Conservation (phyloP, 2,113 vertebrate genomes). For the Promerops cafer region DNA sequence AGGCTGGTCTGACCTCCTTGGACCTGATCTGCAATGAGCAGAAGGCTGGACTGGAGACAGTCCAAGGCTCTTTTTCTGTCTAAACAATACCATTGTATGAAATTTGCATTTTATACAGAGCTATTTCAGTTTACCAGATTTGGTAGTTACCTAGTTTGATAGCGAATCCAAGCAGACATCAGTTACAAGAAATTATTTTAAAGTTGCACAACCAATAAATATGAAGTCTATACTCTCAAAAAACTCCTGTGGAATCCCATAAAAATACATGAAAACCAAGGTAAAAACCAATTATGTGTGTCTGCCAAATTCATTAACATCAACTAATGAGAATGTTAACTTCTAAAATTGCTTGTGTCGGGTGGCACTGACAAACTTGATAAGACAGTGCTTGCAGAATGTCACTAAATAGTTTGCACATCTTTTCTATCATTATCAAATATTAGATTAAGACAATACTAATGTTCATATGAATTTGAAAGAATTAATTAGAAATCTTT, state of each 20-base stretch:
- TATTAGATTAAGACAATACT: not conserved
- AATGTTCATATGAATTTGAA: not conserved
- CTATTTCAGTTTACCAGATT: not conserved
- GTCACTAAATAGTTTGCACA: not conserved
- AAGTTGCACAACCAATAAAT: not conserved
- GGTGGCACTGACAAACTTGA: not conserved
- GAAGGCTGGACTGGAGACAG: not conserved
- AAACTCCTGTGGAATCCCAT: not conserved
- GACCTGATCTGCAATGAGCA: not conserved
- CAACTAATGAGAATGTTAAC: conserved; percentile 4
- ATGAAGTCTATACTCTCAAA: not conserved
- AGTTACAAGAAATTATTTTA: not conserved
- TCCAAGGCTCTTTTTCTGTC: not conserved
- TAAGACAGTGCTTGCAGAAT: not conserved
- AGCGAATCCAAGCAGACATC: not conserved
- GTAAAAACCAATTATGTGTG: not conserved
- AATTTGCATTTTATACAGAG: not conserved
- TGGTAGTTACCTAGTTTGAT: not conserved
- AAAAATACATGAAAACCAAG: conserved; percentile 4
- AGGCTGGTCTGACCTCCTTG: not conserved
- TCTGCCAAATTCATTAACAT: conserved; percentile 19
- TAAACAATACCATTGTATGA: not conserved
- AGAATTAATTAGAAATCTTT: not conserved
- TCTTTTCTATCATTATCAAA: not conserved
- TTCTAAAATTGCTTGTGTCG: conserved; percentile 18